Percentiles rank a stretch among this genome's conserved stretches.
Evolutionary conservation across 1,140 invertebrate genomes (phyloP).

Genomic region (Mesaphorura yosii): DNA sequence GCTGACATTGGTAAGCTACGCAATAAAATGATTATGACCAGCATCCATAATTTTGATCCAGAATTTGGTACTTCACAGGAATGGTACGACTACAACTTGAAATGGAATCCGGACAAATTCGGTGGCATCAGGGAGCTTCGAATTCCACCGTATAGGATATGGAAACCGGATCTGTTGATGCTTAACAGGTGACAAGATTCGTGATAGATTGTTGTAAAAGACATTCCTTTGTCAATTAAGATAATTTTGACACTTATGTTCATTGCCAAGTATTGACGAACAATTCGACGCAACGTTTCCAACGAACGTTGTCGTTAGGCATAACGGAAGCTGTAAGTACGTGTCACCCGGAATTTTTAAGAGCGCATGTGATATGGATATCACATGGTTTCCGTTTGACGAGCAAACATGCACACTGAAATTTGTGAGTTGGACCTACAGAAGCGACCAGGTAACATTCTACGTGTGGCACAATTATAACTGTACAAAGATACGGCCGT

Average conservation of each 20-base stretch:
- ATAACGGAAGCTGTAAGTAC: conserved; percentile 90
- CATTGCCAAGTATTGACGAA: conserved; percentile 72
- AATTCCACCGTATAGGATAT: conserved; percentile 83
- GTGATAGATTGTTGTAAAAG: background rate
- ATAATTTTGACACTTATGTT: too few relatives aligned
- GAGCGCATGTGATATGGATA: conserved; percentile 98
- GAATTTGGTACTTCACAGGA: background rate
- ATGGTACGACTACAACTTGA: background rate
- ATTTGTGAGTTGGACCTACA: conserved; percentile 65
- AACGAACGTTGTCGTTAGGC: conserved; percentile 90
- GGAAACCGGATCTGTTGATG: conserved; percentile 96
- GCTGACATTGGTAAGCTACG: conserved; percentile 50
- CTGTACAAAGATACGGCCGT: too few relatives aligned
- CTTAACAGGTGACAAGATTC: conserved; percentile 78
- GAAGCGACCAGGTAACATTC: too few relatives aligned
- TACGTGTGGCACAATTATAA: too few relatives aligned
- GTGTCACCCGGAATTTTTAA: conserved; percentile 97
- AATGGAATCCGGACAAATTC: background rate
- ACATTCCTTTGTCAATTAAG: too few relatives aligned
- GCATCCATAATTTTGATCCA: background rate
- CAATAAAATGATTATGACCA: too few relatives aligned
- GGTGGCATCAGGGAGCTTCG: conserved; percentile 71
- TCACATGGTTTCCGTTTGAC: conserved; percentile 98
- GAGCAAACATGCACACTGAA: conserved; percentile 94
- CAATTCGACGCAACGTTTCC: conserved; percentile 94